Percentiles rank a stretch among this genome's conserved stretches.
Evolutionary conservation across 2,113 vertebrate genomes (phyloP).

Genomic region (Gobiocypris rarus): DNA sequence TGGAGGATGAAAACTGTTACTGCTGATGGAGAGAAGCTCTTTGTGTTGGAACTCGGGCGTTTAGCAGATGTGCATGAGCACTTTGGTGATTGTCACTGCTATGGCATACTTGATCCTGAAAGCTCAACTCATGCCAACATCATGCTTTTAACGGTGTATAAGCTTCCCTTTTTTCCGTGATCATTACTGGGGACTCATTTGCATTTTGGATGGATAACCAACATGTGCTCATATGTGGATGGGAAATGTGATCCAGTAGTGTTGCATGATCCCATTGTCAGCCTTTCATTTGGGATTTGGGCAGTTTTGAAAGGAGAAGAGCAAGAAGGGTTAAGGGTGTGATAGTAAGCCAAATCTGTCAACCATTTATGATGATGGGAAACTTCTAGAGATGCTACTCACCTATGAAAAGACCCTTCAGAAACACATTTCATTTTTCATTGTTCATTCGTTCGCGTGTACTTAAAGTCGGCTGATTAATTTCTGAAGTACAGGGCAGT

Average conservation of each 20-base stretch:
- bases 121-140: not conserved
- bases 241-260: constrained; percentile 32
- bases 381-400: not conserved
- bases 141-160: constrained; percentile 46
- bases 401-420: not conserved
- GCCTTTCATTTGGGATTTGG: constrained; percentile 42
- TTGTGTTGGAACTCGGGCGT: not conserved
- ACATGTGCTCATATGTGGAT: constrained; percentile 26
- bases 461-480: constrained; percentile 7
- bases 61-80: not conserved
- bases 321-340: not conserved
- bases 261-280: constrained; percentile 36
- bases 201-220: constrained; percentile 44
- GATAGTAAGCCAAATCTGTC: not conserved
- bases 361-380: not conserved
- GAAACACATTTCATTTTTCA: not conserved
- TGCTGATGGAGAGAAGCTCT: not conserved
- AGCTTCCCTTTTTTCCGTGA: constrained; percentile 9
- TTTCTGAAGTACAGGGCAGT: constrained; percentile 42
- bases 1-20: not conserved
- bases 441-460: not conserved
- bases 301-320: constrained; percentile 14
- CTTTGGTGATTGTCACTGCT: not conserved
- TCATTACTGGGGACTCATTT: constrained; percentile 32
- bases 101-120: constrained; percentile 10